Evolutionary conservation across 1,140 invertebrate species (phyloP).

Genomic region (Delia radicum): DNA sequence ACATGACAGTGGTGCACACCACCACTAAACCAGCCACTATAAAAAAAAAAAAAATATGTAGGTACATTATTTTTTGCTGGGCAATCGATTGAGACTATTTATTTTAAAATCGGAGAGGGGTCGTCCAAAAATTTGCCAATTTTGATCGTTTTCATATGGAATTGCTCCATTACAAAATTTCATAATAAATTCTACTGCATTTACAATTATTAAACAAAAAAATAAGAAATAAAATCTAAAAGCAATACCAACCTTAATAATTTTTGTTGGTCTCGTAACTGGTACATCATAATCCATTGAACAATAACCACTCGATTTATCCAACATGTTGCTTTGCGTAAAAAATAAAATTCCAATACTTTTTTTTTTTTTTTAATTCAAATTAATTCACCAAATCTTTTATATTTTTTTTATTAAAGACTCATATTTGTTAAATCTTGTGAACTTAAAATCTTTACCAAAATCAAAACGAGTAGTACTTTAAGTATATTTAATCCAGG

Average conservation of each 20-base stretch:
- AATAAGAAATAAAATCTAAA: not conserved
- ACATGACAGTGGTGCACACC: too few relatives aligned
- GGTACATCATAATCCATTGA: constrained; percentile 49
- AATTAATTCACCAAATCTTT: not conserved
- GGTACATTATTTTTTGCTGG: too few relatives aligned
- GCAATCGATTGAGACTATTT: too few relatives aligned
- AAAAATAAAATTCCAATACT: not conserved
- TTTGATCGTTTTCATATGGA: too few relatives aligned
- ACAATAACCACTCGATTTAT: constrained; percentile 42
- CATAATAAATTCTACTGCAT: not conserved
- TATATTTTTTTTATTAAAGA: not conserved
- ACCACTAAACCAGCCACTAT: too few relatives aligned
- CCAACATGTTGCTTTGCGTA: constrained; percentile 44
- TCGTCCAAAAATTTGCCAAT: too few relatives aligned
- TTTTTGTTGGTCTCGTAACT: constrained; percentile 45
- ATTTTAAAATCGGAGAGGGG: too few relatives aligned
- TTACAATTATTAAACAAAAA: not conserved
- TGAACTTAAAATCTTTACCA: not conserved
- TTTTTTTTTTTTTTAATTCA: not conserved
- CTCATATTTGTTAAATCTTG: not conserved
- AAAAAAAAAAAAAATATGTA: too few relatives aligned
- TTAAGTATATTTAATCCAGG: constrained; percentile 53
- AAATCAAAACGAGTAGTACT: constrained; percentile 14
- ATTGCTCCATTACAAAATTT: too few relatives aligned
- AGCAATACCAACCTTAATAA: constrained; percentile 48